phyloP scores from a whole-genome alignment of 2,888 invertebrate species.

The Prosopocoilus inquinatus region DNA sequence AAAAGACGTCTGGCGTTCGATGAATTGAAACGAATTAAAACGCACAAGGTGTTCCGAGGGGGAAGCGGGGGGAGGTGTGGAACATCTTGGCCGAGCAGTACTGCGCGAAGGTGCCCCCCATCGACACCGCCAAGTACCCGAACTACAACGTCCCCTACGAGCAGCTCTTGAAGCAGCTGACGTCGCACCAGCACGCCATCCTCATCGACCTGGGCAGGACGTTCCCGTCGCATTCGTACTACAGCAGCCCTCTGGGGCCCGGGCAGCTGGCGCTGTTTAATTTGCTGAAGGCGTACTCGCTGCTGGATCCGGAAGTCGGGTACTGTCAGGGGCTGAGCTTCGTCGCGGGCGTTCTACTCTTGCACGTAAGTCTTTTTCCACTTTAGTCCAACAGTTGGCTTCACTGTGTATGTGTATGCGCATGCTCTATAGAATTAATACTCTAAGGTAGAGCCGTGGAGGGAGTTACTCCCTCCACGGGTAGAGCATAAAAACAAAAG shows the following conservation, averaged over 20 bases:
- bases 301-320: slow-evolving; percentile 90
- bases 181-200: slow-evolving; percentile 95
- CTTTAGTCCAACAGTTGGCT: not conserved
- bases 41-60: slow-evolving; percentile 77
- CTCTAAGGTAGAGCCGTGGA: too few relatives aligned
- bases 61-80: slow-evolving; percentile 88
- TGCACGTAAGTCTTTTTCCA: slow-evolving; percentile 72
- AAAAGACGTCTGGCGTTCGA: not conserved
- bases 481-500: too few relatives aligned
- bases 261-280: slow-evolving; percentile 94
- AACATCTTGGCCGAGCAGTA: slow-evolving; percentile 85
- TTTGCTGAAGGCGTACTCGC: slow-evolving; percentile 91
- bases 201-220: slow-evolving; percentile 89
- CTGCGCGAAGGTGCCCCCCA: slow-evolving; percentile 67
- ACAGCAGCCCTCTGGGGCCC: slow-evolving; percentile 85
- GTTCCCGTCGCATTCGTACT: slow-evolving; percentile 93
- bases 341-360: slow-evolving; percentile 86
- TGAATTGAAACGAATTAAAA: not conserved
- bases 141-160: slow-evolving; percentile 78
- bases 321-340: slow-evolving; percentile 97
- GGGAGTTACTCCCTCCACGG: too few relatives aligned
- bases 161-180: slow-evolving; percentile 78
- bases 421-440: too few relatives aligned
- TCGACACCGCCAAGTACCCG: slow-evolving; percentile 68
- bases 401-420: too few relatives aligned